phyloP scores from a whole-genome alignment of 2,113 vertebrate genomes.

The Meles meles region DNA sequence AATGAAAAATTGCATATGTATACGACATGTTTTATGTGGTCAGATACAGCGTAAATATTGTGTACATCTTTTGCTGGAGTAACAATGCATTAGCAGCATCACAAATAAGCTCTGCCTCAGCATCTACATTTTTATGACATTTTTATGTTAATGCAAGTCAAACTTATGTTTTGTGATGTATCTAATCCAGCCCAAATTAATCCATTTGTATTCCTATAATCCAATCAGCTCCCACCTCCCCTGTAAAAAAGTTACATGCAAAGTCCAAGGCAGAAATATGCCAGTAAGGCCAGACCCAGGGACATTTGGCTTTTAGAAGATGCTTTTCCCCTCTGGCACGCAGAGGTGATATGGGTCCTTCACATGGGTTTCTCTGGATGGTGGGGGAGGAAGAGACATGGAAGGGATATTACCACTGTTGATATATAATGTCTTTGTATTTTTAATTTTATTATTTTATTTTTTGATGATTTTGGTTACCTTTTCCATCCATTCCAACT shows the following conservation, averaged over 20 bases:
- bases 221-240: constrained; percentile 63
- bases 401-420: not conserved
- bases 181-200: constrained; percentile 82
- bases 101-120: constrained; percentile 80
- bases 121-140: constrained; percentile 83
- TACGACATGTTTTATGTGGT: constrained; percentile 83
- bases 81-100: constrained; percentile 80
- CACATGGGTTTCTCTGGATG: not conserved
- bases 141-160: constrained; percentile 80
- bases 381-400: not conserved
- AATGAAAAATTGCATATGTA: constrained; percentile 84
- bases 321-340: not conserved
- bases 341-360: not conserved
- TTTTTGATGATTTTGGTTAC: constrained; percentile 16
- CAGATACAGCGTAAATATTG: constrained; percentile 86
- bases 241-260: constrained; percentile 45
- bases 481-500: not conserved
- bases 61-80: constrained; percentile 81
- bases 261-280: constrained; percentile 41
- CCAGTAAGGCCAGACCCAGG: not conserved
- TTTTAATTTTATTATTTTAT: not conserved
- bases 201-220: constrained; percentile 84
- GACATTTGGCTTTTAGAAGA: not conserved
- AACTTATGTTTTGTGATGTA: constrained; percentile 75
- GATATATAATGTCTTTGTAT: not conserved